Conservation (phyloP, 1,140 invertebrate species). For the Coelopa frigida region DNA sequence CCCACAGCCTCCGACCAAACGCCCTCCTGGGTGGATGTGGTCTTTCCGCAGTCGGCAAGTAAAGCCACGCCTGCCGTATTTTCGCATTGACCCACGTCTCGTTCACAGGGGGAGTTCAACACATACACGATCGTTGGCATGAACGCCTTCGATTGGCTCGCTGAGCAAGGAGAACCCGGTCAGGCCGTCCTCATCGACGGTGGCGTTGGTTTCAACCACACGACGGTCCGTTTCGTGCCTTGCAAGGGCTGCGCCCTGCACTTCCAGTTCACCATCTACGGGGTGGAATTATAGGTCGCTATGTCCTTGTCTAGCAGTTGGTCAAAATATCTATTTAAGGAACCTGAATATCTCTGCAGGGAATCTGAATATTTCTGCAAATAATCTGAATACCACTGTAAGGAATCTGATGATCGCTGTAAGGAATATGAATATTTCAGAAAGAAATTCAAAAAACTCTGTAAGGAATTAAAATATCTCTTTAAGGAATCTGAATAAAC, state of each 20-base stretch:
- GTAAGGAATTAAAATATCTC: no score
- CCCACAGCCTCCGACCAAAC: no score
- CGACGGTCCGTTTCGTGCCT: conserved; percentile 6
- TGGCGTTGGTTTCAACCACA: conserved; percentile 12
- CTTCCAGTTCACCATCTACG: conserved; percentile 10
- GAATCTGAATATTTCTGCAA: no score
- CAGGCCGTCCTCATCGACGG: neutral
- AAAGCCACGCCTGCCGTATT: neutral
- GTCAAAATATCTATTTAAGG: no score
- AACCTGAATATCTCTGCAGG: no score
- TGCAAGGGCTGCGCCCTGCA: neutral
- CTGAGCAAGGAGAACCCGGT: neutral
- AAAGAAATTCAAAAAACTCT: no score
- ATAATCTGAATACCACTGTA: no score
- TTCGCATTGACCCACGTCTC: conserved; percentile 3
- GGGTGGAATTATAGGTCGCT: conserved; percentile 7
- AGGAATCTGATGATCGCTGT: no score
- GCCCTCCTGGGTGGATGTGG: no score
- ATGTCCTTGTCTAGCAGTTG: no score
- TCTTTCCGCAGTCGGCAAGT: neutral
- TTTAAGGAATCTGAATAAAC: no score
- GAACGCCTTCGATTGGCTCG: conserved; percentile 2
- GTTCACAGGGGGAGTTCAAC: neutral
- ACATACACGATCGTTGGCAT: conserved; percentile 8
- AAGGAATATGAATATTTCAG: no score